Percentiles rank a stretch among this genome's conserved stretches.
These are phyloP conservation scores for Andrena cerasifolii DNA, from an alignment of 1,140 invertebrate species.

Conservation along the genomic window DNA sequence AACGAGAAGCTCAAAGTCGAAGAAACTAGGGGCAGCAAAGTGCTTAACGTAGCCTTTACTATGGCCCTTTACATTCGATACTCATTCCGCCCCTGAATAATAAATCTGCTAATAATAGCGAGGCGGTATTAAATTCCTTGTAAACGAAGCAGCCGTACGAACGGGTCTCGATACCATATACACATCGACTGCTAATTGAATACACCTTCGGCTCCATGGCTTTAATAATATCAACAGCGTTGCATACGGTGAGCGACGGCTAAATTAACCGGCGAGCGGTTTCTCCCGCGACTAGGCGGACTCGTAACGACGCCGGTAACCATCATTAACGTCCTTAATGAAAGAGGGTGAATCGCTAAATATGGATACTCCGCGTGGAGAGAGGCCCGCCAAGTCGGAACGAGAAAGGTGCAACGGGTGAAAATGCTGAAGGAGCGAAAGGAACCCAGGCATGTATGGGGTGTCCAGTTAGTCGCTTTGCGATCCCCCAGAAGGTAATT, in stretches of 20 bases:
- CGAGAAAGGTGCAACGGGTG: constrained; percentile 5
- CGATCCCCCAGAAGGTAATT: no score
- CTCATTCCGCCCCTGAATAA: constrained; percentile 49
- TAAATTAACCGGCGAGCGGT: constrained; percentile 49
- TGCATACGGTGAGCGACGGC: constrained; percentile 53
- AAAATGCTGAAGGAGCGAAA: constrained; percentile 4
- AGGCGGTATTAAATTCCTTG: constrained; percentile 56
- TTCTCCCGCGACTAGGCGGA: constrained; percentile 25
- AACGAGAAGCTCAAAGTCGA: no score
- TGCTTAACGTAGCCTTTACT: no score
- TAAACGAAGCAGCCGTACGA: constrained; percentile 45
- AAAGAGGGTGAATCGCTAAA: constrained; percentile 73
- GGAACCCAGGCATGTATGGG: background rate
- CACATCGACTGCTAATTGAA: constrained; percentile 61
- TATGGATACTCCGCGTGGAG: constrained; percentile 51
- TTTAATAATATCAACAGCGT: constrained; percentile 64
- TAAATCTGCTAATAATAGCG: constrained; percentile 49
- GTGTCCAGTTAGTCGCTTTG: no score
- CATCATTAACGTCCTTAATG: constrained; percentile 75
- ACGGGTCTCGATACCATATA: constrained; percentile 38
- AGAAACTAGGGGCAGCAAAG: no score
- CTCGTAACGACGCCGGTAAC: constrained; percentile 57
- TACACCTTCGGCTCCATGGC: constrained; percentile 50
- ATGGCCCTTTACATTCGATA: constrained; percentile 29
- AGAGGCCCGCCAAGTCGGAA: constrained; percentile 15